These are phyloP conservation scores for Isotomurus palustris DNA, from an alignment of 2,888 invertebrate genomes.

Conservation along the genomic window DNA sequence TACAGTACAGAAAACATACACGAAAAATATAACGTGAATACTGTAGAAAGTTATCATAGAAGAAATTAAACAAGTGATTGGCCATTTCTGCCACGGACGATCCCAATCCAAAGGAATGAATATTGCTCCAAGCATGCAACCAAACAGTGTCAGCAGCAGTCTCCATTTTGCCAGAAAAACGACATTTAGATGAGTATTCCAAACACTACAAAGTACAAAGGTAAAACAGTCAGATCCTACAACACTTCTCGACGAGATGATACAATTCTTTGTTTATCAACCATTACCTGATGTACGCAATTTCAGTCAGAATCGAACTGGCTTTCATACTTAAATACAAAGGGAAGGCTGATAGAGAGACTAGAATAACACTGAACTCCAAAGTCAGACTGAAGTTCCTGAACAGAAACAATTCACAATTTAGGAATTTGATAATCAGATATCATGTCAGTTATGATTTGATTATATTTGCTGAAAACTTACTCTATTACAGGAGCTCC, in stretches of 20 bases:
- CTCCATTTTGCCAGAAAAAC: constrained; percentile 38
- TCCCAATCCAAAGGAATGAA: constrained; percentile 90
- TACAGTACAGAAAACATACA: constrained; percentile 24
- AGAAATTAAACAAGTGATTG: constrained; percentile 40
- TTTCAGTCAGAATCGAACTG: constrained; percentile 29
- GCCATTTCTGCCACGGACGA: constrained; percentile 62
- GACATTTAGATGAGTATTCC: constrained; percentile 31
- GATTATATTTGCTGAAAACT: constrained; percentile 1
- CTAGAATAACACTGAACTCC: constrained; percentile 38
- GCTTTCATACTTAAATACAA: constrained; percentile 37
- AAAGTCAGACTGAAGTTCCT: constrained; percentile 39
- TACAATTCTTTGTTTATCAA: neutral
- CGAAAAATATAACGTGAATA: constrained; percentile 27
- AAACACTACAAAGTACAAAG: constrained; percentile 23
- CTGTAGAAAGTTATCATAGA: constrained; percentile 19
- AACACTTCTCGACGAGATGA: neutral
- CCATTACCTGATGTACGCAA: constrained; percentile 39
- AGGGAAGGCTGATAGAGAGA: constrained; percentile 36
- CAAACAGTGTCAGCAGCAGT: constrained; percentile 58
- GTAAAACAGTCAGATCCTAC: neutral
- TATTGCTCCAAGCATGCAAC: constrained; percentile 78
- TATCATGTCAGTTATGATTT: neutral
- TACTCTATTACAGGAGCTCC: constrained; percentile 43
- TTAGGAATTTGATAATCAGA: neutral
- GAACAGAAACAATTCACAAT: neutral